Base-by-base conservation (phyloP, 2,888 invertebrate genomes). In the Mesorhabditis belari region DNA sequence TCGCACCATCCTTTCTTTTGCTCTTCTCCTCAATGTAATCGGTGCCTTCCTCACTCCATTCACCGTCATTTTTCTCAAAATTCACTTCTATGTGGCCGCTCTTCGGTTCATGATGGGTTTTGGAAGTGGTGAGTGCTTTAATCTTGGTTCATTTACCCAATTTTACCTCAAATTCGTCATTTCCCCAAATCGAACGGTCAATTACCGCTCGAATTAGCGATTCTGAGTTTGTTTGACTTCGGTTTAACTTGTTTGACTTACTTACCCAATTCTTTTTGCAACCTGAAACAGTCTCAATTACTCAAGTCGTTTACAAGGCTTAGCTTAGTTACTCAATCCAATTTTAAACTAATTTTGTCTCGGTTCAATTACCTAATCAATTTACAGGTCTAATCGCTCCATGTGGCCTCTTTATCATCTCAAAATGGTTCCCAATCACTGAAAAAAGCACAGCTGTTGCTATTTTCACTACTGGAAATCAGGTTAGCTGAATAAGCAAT, bases 391-490 rank as follows among this genome's bases (percentile, higher is more conserved):
- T 77, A 61, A 53, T 73, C 52, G 67, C 76, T 12, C 77, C 77
- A 4, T 73, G 74, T 27, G 74, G 71, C 17, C 73, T 74, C 23
- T 63, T 73, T 19, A 60, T 77, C 44, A 71, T 77, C 23, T 67
- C 76, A 2, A 74, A 71, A 64, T 77, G 77, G 77, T 77, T 76
- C 57, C 74, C 76, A 5, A 58, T 73, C n/a, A 62, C 64, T n/a
- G 77, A 77, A 57, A 75, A 75, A 28, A 67, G 67, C 51, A 77
- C 76, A 4, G 77, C 77, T 6, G 77, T 77, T 77, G 77, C 77
- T n/a, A 70, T 77, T n/a, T 77, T 77, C 63, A 77, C 77, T 1
- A 76, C 72, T 3, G 74, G 74, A 19, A 74, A 67, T 55, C 74
- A 56, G 44, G n/a, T 56, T 17, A 21, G 12, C 9, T 29, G 24